Conservation (phyloP, 1,140 invertebrate genomes). For the Akabosia matsudoensis region DNA sequence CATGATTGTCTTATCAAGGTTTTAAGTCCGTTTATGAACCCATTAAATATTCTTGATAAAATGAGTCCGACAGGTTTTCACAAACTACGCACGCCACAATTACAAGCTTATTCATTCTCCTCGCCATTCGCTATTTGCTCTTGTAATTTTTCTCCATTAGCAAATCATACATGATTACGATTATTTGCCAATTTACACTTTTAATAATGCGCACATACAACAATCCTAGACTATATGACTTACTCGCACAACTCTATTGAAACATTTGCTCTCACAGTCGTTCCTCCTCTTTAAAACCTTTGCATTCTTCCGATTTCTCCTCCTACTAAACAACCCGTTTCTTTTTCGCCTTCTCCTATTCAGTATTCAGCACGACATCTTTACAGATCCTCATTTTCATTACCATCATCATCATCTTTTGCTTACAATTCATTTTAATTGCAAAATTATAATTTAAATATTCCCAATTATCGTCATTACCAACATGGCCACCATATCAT, state of each 20-base stretch:
- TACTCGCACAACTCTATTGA: too few relatives aligned
- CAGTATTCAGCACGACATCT: background rate
- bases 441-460: background rate
- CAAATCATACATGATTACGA: background rate
- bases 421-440: background rate
- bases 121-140: background rate
- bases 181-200: background rate
- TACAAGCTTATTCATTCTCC: background rate
- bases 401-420: background rate
- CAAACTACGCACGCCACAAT: too few relatives aligned
- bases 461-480: background rate
- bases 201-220: background rate
- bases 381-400: background rate
- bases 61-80: too few relatives aligned
- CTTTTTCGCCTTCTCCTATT: background rate
- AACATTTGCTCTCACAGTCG: background rate
- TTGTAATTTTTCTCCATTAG: background rate
- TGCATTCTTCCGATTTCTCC: background rate
- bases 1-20: too few relatives aligned
- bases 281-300: background rate
- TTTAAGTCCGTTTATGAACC: too few relatives aligned
- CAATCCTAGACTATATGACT: too few relatives aligned
- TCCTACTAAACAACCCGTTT: background rate
- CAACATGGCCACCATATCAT: too few relatives aligned
- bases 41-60: too few relatives aligned